phyloP scores from a whole-genome alignment of 2,797 vertebrate genomes.

The Threskiornis aethiopicus region DNA sequence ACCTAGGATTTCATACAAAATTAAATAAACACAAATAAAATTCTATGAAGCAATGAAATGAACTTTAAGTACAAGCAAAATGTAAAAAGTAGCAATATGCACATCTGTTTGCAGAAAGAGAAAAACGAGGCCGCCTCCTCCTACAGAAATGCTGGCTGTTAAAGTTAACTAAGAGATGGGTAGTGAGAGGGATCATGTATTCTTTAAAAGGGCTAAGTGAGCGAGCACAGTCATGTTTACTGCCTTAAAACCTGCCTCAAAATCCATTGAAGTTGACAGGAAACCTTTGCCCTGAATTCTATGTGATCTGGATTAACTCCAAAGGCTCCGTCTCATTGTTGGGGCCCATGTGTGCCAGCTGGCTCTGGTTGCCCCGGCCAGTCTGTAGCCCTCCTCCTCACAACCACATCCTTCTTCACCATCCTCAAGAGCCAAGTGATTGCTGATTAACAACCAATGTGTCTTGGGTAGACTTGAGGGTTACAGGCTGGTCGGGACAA shows the following conservation, averaged over 20 bases:
- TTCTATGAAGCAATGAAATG: not conserved
- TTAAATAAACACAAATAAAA: not conserved
- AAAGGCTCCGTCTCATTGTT: fast-evolving
- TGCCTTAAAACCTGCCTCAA: not conserved
- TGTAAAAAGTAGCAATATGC: not conserved
- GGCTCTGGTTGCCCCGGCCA: not conserved
- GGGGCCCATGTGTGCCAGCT: fast-evolving
- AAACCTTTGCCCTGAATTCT: not conserved
- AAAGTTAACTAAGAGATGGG: not conserved
- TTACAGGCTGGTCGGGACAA: not conserved
- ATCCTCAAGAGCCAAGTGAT: fast-evolving
- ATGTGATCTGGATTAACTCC: not conserved
- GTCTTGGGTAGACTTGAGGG: not conserved
- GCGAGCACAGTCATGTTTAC: not conserved
- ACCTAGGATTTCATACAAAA: not conserved
- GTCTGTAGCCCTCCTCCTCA: not conserved
- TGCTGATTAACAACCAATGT: fast-evolving
- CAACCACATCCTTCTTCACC: fast-evolving
- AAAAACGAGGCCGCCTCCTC: not conserved
- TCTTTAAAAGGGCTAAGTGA: not conserved
- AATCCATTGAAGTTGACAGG: not conserved
- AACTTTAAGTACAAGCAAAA: not conserved
- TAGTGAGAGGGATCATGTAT: fast-evolving
- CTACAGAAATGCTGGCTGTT: not conserved
- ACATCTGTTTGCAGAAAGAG: not conserved